phyloP scores from a whole-genome alignment of 2,888 invertebrate species.

The Euzophera pinguis region DNA sequence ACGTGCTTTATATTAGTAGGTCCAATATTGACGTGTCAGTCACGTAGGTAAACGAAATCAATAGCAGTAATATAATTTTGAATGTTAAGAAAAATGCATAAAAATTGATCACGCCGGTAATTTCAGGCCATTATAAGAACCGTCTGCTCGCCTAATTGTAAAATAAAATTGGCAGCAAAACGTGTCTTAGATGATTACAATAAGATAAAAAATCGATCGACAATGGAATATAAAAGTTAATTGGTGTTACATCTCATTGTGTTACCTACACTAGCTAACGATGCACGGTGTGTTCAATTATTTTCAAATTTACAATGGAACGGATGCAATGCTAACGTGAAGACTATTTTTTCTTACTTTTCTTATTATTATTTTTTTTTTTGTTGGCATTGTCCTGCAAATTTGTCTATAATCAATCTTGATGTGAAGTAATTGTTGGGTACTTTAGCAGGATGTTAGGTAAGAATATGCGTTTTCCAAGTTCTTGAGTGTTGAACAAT shows the following conservation, averaged over 20 bases:
- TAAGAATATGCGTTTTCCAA: too few relatives aligned
- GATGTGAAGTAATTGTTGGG: too few relatives aligned
- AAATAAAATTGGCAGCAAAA: slow-evolving; percentile 22
- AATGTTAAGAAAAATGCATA: neutral
- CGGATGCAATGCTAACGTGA: slow-evolving; percentile 61
- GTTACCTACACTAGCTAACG: slow-evolving; percentile 38
- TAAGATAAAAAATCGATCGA: slow-evolving; percentile 30
- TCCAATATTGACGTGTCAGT: slow-evolving; percentile 5
- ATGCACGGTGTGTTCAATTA: slow-evolving; percentile 52
- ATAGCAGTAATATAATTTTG: neutral
- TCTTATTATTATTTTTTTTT: slow-evolving; percentile 17
- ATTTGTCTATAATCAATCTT: too few relatives aligned
- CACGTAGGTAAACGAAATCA: neutral
- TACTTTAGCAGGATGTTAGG: too few relatives aligned
- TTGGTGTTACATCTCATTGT: slow-evolving; percentile 49
- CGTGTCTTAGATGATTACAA: slow-evolving; percentile 15
- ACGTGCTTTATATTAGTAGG: slow-evolving; percentile 15
- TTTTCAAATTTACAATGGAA: slow-evolving; percentile 61
- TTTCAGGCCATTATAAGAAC: neutral
- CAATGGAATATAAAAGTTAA: slow-evolving; percentile 37
- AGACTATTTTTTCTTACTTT: slow-evolving; percentile 12
- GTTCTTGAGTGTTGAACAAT: too few relatives aligned
- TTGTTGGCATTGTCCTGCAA: too few relatives aligned
- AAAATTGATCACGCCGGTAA: slow-evolving; percentile 2
- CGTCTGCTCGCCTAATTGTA: slow-evolving; percentile 7